Conservation (phyloP, 2,797 vertebrate genomes). For the Mionectes olivaceus region DNA sequence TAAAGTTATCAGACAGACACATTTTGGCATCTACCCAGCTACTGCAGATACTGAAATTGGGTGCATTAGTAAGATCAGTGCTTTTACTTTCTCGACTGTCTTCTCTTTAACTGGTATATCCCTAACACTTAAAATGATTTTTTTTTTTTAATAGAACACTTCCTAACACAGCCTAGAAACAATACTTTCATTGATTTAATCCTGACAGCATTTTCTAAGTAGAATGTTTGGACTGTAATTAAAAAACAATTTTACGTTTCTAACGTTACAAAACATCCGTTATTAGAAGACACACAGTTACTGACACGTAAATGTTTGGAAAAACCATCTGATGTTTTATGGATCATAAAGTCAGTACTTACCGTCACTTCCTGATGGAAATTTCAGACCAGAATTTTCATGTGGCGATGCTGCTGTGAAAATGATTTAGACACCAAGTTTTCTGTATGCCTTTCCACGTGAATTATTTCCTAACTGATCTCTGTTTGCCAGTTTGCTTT, state of each 20-base stretch:
- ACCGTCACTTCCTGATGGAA: constrained; percentile 18
- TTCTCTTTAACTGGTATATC: background rate
- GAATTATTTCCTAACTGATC: constrained; percentile 17
- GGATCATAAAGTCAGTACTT: constrained; percentile 44
- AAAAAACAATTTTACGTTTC: background rate
- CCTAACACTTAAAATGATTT: background rate
- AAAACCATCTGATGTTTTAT: background rate
- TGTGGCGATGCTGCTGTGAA: background rate
- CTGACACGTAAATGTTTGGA: background rate
- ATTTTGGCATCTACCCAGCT: background rate
- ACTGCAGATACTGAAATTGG: background rate
- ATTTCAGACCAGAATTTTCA: constrained; percentile 22
- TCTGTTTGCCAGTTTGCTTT: constrained; percentile 38
- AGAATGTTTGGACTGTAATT: background rate
- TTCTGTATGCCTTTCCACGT: background rate
- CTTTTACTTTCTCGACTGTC: background rate
- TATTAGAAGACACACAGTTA: background rate
- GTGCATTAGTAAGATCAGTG: background rate
- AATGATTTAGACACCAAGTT: background rate
- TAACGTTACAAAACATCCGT: background rate
- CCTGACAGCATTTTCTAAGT: background rate
- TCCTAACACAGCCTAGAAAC: background rate
- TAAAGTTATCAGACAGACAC: background rate
- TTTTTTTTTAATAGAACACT: background rate
- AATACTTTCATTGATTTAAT: background rate